Conservation (phyloP, 2,888 invertebrate species). For the Troides oblongomaculatus region DNA sequence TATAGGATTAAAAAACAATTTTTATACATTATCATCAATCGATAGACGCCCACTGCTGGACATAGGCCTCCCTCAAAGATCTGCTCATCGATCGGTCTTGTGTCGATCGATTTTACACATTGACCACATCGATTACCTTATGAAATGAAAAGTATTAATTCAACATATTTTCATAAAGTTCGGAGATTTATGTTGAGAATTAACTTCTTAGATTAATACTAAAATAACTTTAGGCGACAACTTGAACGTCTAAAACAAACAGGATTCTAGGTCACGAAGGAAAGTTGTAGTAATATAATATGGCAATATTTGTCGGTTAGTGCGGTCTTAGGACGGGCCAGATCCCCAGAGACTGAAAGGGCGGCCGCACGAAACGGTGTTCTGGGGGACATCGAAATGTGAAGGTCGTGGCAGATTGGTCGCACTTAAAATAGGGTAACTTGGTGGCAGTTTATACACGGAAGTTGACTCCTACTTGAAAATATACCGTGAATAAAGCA, state of each 20-base stretch:
- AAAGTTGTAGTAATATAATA: constrained; percentile 53
- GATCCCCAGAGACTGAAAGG: constrained; percentile 59
- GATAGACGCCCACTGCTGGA: no score
- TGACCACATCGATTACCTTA: no score
- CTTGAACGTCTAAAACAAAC: constrained; percentile 16
- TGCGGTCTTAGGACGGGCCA: constrained; percentile 54
- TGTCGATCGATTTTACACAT: no score
- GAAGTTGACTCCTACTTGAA: constrained; percentile 64
- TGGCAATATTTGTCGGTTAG: constrained; percentile 56
- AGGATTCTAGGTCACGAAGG: constrained; percentile 46
- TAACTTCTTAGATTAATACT: no score
- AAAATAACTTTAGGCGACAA: not conserved
- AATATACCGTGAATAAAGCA: constrained; percentile 28
- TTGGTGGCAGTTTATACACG: constrained; percentile 62
- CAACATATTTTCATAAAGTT: no score
- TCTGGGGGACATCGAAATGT: constrained; percentile 60
- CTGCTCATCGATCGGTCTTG: no score
- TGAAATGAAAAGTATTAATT: no score
- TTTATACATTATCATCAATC: no score
- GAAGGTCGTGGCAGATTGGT: constrained; percentile 71
- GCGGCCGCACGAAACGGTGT: constrained; percentile 59
- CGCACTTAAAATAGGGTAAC: constrained; percentile 68
- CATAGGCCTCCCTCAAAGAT: no score
- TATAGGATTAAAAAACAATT: no score
- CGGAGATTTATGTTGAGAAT: not conserved